Conservation (phyloP, 2,113 vertebrate genomes). For the Accipiter virgatus region DNA sequence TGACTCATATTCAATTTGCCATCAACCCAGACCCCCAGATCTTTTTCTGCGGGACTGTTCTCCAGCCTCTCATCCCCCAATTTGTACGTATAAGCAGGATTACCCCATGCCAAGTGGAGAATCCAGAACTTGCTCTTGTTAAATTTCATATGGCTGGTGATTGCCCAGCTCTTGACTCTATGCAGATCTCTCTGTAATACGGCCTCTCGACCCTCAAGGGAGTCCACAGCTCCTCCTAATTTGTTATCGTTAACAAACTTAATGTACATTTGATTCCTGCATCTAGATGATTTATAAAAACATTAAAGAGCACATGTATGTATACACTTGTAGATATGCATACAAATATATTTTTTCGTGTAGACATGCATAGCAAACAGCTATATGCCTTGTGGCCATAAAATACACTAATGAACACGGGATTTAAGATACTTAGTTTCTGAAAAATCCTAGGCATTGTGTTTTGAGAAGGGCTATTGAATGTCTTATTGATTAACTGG, state of each 20-base stretch:
- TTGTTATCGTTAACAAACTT: not conserved
- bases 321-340: not conserved
- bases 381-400: not conserved
- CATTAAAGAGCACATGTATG: not conserved
- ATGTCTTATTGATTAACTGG: not conserved
- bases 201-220: not conserved
- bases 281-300: not conserved
- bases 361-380: not conserved
- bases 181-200: not conserved
- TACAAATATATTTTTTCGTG: not conserved
- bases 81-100: no score
- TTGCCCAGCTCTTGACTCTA: not conserved
- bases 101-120: fast-evolving
- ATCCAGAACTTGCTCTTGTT: not conserved
- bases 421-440: not conserved
- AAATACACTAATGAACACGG: not conserved
- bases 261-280: not conserved
- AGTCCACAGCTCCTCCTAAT: not conserved
- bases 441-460: not conserved
- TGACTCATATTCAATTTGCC: no score
- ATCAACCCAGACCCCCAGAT: no score
- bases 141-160: not conserved
- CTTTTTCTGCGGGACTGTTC: no score
- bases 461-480: not conserved
- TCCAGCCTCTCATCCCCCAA: no score